Conservation (phyloP, 2,113 vertebrate genomes). For the Gobius niger region DNA sequence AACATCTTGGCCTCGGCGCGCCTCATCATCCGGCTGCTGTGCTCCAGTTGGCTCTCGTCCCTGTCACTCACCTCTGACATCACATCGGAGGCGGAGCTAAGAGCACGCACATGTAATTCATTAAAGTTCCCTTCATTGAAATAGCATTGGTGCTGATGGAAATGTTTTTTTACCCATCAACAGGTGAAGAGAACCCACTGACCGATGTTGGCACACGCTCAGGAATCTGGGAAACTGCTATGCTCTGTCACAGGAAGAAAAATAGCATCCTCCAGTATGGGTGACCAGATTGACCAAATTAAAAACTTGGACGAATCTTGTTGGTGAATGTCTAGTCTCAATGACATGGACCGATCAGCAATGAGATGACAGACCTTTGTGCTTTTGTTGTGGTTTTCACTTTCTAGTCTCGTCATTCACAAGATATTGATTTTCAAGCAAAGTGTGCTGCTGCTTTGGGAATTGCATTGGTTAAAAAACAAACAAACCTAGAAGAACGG, state of each 20-base stretch:
- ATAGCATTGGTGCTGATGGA: no score
- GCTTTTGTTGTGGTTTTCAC: no score
- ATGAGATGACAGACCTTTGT: no score
- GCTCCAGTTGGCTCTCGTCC: conserved; percentile 82
- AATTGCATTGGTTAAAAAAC: no score
- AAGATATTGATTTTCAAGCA: no score
- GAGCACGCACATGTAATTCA: neutral
- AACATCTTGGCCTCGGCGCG: conserved; percentile 75
- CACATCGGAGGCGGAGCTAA: conserved; percentile 86
- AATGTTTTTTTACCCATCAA: conserved; percentile 80
- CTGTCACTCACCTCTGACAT: conserved; percentile 87
- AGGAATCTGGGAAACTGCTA: conserved; percentile 74
- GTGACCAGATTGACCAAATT: neutral
- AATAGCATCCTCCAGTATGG: no score
- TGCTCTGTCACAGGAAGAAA: conserved; percentile 69
- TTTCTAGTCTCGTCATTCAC: no score
- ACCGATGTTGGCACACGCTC: conserved; percentile 41
- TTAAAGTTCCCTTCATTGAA: neutral
- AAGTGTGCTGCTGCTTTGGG: no score
- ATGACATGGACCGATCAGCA: no score
- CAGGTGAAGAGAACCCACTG: conserved; percentile 82
- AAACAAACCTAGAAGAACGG: no score
- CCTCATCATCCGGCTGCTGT: conserved; percentile 44
- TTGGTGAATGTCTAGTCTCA: no score
- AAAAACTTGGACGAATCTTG: no score